Conservation (phyloP, 2,888 invertebrate species). For the Folsomia manolachei region DNA sequence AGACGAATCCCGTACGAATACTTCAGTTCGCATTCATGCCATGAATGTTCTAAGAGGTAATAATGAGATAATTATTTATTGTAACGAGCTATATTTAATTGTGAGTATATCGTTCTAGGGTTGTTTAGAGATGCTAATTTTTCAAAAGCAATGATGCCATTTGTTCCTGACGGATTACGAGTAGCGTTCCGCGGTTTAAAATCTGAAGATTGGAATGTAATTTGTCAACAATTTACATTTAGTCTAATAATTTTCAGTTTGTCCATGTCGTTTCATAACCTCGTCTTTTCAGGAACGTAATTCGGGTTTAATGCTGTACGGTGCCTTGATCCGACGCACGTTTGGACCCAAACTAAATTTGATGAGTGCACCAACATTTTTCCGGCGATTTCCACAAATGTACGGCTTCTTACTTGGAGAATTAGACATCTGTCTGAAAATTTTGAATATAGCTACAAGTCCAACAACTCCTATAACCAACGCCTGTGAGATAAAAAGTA, state of each 20-base stretch:
- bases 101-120: too few relatives aligned
- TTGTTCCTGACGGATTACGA: conserved; percentile 67
- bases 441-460: not conserved
- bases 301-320: conserved; percentile 78
- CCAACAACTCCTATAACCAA: too few relatives aligned
- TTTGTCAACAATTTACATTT: conserved; percentile 50
- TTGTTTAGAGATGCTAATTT: conserved; percentile 74
- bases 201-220: conserved; percentile 73
- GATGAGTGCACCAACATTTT: conserved; percentile 68
- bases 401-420: conserved; percentile 61
- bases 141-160: conserved; percentile 67
- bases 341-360: conserved; percentile 66
- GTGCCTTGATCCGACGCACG: conserved; percentile 75
- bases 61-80: too few relatives aligned
- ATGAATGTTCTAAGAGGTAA: conserved; percentile 80
- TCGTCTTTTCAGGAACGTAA: conserved; percentile 69
- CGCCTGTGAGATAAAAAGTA: too few relatives aligned
- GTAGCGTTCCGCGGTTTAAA: conserved; percentile 73
- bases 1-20: conserved; percentile 50
- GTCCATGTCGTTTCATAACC: not conserved
- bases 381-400: conserved; percentile 67
- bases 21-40: conserved; percentile 67
- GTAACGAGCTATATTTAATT: too few relatives aligned
- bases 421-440: conserved; percentile 51
- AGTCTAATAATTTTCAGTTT: conserved; percentile 2